Base-by-base conservation (phyloP, 2,888 invertebrate species). In the Aporophyla lueneburgensis region DNA sequence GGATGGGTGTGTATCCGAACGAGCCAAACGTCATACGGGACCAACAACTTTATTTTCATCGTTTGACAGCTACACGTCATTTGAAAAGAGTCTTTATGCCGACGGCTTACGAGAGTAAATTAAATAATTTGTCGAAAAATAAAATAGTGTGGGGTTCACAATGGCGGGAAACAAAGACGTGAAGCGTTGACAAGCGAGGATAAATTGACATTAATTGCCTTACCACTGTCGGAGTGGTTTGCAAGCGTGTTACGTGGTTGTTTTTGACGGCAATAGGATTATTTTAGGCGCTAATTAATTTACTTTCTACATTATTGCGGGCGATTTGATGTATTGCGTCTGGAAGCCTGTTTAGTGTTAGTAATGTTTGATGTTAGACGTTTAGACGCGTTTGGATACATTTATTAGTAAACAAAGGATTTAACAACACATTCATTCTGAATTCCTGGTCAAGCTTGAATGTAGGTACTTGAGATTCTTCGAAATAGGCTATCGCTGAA, bases 141-240 rank as follows among this genome's bases (percentile, higher is more conserved):
- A 74, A 82, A 87, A 87, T 84, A 84, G 87, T 86, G 81, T 83
- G 83, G 86, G 81, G 81, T 83, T 82, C 71, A 92, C 90, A 93
- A 91, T 93, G 92, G 92, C 91, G 92, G 90, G 94, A 93, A 93
- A 94, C 92, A 93, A 93, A 92, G 92, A 91, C 91, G 89, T 90
- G 85, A 83, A 80, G 85, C 89, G 95, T 92, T 94, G 95, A 95
- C 95, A 94, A 90, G 92, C 93, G 94, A 93, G 93, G 94, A 95
- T 95, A 93, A 93, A 95, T 95, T 95, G 95, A 95, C 94, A 94
- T 94, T 95, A 95, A 96, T 95, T 95, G 95, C 93, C 92, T 91
- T 93, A 92, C 92, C 84, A 86, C 87, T 93, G 93, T 92, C 89
- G 89, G 85, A 86, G 89, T 87, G 90, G 90, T 92, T 91, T 89